Evolutionary conservation across 2,888 invertebrate species (phyloP), one percentile per base, ranked within the genome.

Genomic region (Megalurothrips usitatus): DNA sequence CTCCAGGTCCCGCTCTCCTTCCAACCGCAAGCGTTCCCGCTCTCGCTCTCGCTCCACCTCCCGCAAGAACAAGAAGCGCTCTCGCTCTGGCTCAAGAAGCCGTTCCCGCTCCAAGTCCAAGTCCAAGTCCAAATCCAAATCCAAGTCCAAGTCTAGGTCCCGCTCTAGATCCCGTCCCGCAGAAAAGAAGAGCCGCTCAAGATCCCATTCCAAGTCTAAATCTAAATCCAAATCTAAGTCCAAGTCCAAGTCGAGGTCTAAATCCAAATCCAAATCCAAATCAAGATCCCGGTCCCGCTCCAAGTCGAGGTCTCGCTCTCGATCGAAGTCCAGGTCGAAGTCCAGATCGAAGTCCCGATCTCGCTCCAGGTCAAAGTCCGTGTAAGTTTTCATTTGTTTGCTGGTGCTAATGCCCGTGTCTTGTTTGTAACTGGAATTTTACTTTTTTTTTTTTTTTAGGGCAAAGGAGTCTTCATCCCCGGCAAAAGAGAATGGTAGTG

Each of bases 31-130:
- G 68, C 68, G 68, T 9, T 75, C 68, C 10, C 58, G 58, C 23
- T 75, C 68, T 26, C 68, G 68, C 68, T 75, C 68, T 26, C 68
- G 68, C 68, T 75, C 68, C 26, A 26, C 23, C 11, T 75, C 68
- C 68, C 26, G 68, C 11, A 75, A 12, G 23, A 75, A 75, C 34
- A 43, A 43, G 26, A 75, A 75, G 23, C n/a, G 68, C 8, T 23
- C 11, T 26, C 68, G 68, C 26, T 75, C 68, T 10, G 23, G 0
- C 12, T 75, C 68, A 23, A 75, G 68, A 26, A 26, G 23, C 12
- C 68, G 68, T 11, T 75, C 68, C 68, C 23, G 68, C 11, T 75
- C 68, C 12, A 68, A 68, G 23, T 68, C 68, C n/a, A 19, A 23
- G 11, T 23, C 68, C 68, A 68, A 68, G n/a, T 68, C 68, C 23